Evolutionary conservation across 2,888 invertebrate species (phyloP).

Genomic region (Stenodera caucasica): DNA sequence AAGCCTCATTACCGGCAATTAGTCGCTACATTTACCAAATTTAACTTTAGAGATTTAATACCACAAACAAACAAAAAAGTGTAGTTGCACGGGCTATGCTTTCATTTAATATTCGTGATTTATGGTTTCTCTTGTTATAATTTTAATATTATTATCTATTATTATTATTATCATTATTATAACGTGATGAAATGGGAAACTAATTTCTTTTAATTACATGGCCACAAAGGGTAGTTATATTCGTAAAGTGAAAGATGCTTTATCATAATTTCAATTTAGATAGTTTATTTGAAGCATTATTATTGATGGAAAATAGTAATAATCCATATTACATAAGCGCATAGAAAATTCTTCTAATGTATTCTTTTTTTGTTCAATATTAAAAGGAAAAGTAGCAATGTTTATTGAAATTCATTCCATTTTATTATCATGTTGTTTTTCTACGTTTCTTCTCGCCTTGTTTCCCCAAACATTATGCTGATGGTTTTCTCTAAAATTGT

Average conservation of each 20-base stretch:
- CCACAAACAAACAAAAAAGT: conserved; percentile 13
- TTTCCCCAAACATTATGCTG: no score
- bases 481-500: conserved; percentile 4
- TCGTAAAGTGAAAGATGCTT: background rate
- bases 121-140: conserved; percentile 23
- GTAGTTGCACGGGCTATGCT: conserved; percentile 13
- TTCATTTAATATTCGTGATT: conserved; percentile 29
- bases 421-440: background rate
- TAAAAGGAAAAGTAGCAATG: background rate
- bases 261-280: background rate
- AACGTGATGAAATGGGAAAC: conserved; percentile 26
- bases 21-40: conserved; percentile 24
- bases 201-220: conserved; percentile 28
- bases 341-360: background rate
- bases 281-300: background rate
- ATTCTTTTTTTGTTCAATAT: background rate
- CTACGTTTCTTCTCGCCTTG: background rate
- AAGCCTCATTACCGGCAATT: conserved; percentile 28
- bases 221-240: no score
- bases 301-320: no score
- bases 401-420: background rate
- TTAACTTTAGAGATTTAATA: conserved; percentile 22
- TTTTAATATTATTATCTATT: background rate
- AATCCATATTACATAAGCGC: no score
- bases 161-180: no score